Evolutionary conservation across 2,113 vertebrate species (phyloP).

Genomic region (Illadopsis cleaveri): DNA sequence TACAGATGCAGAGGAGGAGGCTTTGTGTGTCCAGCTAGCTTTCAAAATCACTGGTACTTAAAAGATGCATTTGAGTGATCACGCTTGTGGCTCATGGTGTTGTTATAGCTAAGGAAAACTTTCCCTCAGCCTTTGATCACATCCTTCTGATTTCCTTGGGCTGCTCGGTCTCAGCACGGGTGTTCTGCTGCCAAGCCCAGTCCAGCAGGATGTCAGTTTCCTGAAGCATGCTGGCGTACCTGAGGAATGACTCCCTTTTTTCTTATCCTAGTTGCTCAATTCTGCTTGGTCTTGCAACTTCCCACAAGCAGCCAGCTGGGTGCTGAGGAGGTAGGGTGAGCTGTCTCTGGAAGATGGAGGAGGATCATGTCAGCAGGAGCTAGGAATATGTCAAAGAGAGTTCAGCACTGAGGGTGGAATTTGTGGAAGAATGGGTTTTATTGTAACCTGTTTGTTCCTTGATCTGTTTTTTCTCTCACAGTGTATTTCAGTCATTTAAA

Average conservation of each 20-base stretch:
- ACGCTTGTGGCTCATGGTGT: neutral
- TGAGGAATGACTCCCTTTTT: neutral
- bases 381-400: neutral
- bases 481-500: neutral
- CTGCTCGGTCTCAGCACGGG: neutral
- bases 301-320: neutral
- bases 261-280: constrained; percentile 11
- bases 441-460: neutral
- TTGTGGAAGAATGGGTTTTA: neutral
- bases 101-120: neutral
- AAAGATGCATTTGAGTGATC: neutral
- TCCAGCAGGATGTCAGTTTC: neutral
- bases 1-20: neutral
- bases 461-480: neutral
- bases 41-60: neutral
- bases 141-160: neutral
- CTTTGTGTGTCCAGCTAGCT: neutral
- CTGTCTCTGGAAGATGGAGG: neutral
- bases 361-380: neutral
- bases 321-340: neutral
- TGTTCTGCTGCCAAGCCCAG: neutral
- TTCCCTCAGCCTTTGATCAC: neutral
- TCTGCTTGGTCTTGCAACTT: constrained; percentile 26
- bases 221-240: neutral
- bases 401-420: accelerated